A percentile compares a stretch with the other conserved stretches of the same genome.
Conservation (phyloP, 2,888 invertebrate species). For the Melanophora roralis region DNA sequence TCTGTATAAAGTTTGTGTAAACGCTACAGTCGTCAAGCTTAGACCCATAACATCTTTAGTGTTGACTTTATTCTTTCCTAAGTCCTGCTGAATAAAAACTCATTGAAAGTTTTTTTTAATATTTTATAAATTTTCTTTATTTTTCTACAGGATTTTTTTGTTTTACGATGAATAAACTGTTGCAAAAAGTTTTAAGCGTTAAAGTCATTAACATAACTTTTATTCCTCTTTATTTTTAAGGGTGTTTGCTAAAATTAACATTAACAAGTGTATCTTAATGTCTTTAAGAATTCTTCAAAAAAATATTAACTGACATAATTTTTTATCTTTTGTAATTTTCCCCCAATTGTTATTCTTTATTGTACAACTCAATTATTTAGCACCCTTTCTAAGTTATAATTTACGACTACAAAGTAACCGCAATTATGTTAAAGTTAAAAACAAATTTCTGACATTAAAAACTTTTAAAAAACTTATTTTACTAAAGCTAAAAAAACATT, state of each 20-base stretch:
- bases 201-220: not conserved
- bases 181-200: not conserved
- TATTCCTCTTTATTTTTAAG: too few species aligned
- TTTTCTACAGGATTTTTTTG: too few species aligned
- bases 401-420: slow-evolving; percentile 8
- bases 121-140: too few species aligned
- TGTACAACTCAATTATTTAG: not conserved
- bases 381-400: slow-evolving; percentile 8
- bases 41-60: too few species aligned
- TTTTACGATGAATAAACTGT: not conserved
- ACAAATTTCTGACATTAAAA: not conserved
- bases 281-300: not conserved
- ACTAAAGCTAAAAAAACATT: not conserved
- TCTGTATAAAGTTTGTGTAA: too few species aligned
- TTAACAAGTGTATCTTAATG: not conserved
- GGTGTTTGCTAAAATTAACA: not conserved
- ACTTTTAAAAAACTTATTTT: not conserved
- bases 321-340: not conserved
- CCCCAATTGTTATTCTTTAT: too few species aligned
- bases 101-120: too few species aligned
- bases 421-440: slow-evolving; percentile 9
- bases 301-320: not conserved
- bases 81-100: too few species aligned
- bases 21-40: too few species aligned
- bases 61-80: not conserved